Base-by-base conservation (phyloP, 1,140 invertebrate genomes). In the Drosophila nebulosa region DNA sequence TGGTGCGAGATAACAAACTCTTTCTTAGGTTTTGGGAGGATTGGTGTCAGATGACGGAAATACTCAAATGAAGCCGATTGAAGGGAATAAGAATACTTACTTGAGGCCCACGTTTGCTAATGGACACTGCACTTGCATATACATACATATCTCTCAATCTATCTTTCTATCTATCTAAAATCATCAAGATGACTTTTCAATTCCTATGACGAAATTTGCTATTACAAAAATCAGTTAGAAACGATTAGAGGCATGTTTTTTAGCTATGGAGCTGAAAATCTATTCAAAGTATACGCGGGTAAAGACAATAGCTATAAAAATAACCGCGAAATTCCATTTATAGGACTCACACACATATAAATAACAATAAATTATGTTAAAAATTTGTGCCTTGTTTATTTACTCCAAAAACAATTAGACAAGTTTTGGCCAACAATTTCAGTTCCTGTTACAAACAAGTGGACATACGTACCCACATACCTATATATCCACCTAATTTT, bases 381-480 rank as follows among this genome's bases (percentile, higher is more conserved):
- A 46, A 7, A 46, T 46, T 21, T 46, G 18, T 46, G 39, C 18
- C 16, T 46, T 46, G 39, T 42, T 42, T 42, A 42, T 42, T 16
- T 42, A 16, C 39, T 46, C 39, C 18, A 46, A 46, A 46, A 46
- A 46, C 39, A 46, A 46, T 46, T 46, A 46, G 39, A 46, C 39
- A 46, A 46, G 16, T 42, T 42, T 16, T 42, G 39, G 18, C 39
- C 39, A 46, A 46, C 18, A 46, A 46, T 36, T 27, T 62, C 64
- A 74, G 72, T 74, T 74, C 72, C 72, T 74, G 72, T 51, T 74
- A 32, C 30, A 30, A 39, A 18, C 39, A 46, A 46, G 39, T 46
- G 39, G 21, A 46, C 39, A 46, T 0, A 10, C 1, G 9, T 32
- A 32, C 3, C 10, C 12, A 46, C 39, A 46, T 0, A 10, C 1